A percentile compares a stretch with the other conserved stretches of the same genome.
Evolutionary conservation across 1,140 invertebrate genomes (phyloP).

Genomic region (Idris sp.): DNA sequence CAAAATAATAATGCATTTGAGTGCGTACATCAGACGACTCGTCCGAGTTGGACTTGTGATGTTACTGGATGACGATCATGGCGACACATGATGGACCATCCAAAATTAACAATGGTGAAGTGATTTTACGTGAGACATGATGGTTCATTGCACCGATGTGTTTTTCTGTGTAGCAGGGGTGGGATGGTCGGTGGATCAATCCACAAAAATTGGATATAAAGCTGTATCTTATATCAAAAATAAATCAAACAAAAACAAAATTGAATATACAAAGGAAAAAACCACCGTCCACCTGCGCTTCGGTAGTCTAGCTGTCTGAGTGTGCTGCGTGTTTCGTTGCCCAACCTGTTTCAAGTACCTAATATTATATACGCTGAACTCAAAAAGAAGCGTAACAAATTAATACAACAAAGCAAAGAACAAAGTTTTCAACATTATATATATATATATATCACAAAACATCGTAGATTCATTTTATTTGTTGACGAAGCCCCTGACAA

Average conservation of each 20-base stretch:
- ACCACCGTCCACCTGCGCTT: conserved; percentile 68
- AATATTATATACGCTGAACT: too few species aligned
- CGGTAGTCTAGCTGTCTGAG: conserved; percentile 72
- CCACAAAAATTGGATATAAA: conserved; percentile 12
- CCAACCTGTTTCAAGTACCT: conserved; percentile 49
- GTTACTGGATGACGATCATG: conserved; percentile 61
- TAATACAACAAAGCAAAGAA: conserved; percentile 37
- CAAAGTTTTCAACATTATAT: conserved; percentile 28
- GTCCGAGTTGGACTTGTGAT: conserved; percentile 57
- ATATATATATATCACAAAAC: conserved; percentile 39
- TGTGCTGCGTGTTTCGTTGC: conserved; percentile 70
- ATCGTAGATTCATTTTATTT: conserved; percentile 48
- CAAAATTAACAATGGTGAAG: conserved; percentile 61
- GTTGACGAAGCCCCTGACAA: conserved; percentile 28
- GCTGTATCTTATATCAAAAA: not conserved
- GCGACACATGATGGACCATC: conserved; percentile 58
- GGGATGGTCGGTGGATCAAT: conserved; percentile 63
- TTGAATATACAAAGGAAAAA: not conserved
- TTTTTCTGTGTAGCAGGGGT: conserved; percentile 70
- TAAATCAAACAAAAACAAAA: not conserved
- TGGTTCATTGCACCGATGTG: conserved; percentile 71
- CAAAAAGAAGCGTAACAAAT: too few species aligned
- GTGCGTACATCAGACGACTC: conserved; percentile 63
- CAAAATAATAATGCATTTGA: conserved; percentile 38
- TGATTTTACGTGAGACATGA: conserved; percentile 66